Evolutionary conservation across 2,113 vertebrate genomes (phyloP).

Genomic region (Drymodes brunneopygia): DNA sequence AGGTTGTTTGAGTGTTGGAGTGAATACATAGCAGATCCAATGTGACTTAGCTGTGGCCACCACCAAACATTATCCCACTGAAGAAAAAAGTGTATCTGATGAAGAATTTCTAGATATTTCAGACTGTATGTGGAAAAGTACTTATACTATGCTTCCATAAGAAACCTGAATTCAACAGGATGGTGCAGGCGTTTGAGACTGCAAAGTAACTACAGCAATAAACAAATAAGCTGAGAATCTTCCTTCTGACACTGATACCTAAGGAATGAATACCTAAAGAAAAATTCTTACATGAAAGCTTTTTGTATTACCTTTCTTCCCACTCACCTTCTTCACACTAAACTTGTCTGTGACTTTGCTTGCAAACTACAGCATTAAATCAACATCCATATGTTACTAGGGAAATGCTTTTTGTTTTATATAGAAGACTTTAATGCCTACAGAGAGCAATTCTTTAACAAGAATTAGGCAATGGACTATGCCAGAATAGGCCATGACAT

Average conservation of each 20-base stretch:
- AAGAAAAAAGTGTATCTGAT: not conserved
- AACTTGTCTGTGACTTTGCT: not conserved
- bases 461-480: not conserved
- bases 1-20: rapidly evolving
- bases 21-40: not conserved
- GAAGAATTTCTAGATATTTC: not conserved
- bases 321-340: not conserved
- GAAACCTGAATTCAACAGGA: not conserved
- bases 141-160: not conserved
- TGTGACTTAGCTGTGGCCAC: not conserved
- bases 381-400: not conserved
- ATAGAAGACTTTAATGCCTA: not conserved
- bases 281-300: not conserved
- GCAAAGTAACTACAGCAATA: not conserved
- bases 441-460: not conserved
- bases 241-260: not conserved
- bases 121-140: not conserved
- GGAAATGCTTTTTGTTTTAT: not conserved
- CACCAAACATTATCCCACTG: not conserved
- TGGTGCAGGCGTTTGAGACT: not conserved
- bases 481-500: not conserved
- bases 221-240: not conserved
- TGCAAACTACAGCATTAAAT: not conserved
- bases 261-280: not conserved
- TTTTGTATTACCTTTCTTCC: not conserved